phyloP scores from a whole-genome alignment of 2,888 invertebrate genomes.

The Morpho helenor region DNA sequence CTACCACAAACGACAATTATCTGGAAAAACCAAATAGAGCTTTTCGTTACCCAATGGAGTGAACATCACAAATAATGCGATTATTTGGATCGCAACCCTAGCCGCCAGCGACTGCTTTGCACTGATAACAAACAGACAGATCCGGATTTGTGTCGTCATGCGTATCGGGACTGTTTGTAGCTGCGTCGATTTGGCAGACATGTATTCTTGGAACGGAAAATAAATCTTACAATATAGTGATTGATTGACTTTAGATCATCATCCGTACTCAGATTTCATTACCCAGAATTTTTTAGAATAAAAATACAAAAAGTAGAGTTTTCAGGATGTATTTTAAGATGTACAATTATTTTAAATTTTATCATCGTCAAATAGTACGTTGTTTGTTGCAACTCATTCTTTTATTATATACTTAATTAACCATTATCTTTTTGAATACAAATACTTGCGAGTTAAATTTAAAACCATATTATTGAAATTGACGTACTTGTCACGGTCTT shows the following conservation, averaged over 20 bases:
- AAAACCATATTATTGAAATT: no score
- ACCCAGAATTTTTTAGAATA: no score
- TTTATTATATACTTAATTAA: no score
- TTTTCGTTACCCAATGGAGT: conserved; percentile 49
- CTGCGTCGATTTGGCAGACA: conserved; percentile 7
- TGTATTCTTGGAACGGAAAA: neutral
- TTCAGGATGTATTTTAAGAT: no score
- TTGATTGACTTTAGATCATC: neutral
- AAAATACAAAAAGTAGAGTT: no score
- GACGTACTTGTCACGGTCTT: no score
- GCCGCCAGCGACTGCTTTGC: conserved; percentile 61
- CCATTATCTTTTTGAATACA: no score
- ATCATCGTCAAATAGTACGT: no score
- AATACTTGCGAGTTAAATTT: no score
- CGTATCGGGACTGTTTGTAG: conserved; percentile 38
- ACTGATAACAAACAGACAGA: conserved; percentile 78
- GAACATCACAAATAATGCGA: conserved; percentile 63
- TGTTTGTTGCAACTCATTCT: no score
- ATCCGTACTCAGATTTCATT: no score
- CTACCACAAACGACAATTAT: conserved; percentile 12
- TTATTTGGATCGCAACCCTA: conserved; percentile 59
- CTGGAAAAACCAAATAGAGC: conserved; percentile 14
- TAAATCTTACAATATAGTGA: conserved; percentile 7
- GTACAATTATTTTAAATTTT: no score
- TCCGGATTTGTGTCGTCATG: conserved; percentile 78